phyloP scores from a whole-genome alignment of 2,113 vertebrate genomes.

The Microtus montanus region DNA sequence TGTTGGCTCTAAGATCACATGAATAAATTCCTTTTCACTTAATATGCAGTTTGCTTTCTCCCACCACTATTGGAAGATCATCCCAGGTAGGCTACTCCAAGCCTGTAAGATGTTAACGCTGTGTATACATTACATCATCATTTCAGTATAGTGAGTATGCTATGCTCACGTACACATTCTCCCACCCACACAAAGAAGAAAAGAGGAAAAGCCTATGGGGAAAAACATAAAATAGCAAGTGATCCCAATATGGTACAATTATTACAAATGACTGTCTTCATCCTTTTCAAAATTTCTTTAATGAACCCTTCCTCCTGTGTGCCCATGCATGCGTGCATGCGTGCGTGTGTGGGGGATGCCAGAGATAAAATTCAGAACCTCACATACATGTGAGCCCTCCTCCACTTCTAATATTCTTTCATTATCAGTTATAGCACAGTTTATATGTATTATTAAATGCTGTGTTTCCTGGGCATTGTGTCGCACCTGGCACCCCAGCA shows the following conservation, averaged over 20 bases:
- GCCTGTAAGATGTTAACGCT: background rate
- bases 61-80: background rate
- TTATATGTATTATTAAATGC: slow-evolving; percentile 32
- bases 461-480: background rate
- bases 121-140: background rate
- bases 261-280: background rate
- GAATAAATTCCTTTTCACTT: slow-evolving; percentile 3
- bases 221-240: background rate
- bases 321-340: background rate
- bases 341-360: background rate
- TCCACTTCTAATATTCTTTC: background rate
- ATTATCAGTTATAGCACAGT: background rate
- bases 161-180: background rate
- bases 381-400: background rate
- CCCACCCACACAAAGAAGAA: background rate
- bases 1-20: background rate
- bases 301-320: background rate
- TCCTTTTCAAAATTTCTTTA: background rate
- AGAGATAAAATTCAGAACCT: background rate
- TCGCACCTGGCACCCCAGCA: background rate
- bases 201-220: background rate
- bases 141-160: background rate
- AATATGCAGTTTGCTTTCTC: slow-evolving; percentile 12
- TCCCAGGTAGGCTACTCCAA: background rate
- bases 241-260: background rate